Evolutionary conservation across 2,888 invertebrate genomes (phyloP).

Genomic region (Drosophila austrosaltans): DNA sequence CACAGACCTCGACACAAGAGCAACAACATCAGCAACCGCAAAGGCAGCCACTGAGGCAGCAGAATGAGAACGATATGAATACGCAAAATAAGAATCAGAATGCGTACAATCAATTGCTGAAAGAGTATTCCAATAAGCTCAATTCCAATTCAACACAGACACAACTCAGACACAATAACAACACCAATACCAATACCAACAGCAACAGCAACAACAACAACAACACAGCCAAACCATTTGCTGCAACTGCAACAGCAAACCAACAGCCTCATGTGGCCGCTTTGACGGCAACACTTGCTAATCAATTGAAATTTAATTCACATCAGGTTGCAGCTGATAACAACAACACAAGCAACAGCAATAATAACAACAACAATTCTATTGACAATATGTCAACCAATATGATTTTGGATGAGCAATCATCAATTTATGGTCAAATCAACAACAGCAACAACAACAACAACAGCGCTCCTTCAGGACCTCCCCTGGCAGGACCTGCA

Average conservation of each 20-base stretch:
- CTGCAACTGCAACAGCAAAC: conserved; percentile 14
- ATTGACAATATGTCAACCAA: conserved; percentile 58
- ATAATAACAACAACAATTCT: conserved; percentile 48
- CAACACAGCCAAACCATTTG: conserved; percentile 55
- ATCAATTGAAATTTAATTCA: conserved; percentile 82
- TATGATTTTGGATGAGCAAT: conserved; percentile 69
- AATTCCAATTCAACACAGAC: conserved; percentile 36
- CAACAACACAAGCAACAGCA: conserved; percentile 41
- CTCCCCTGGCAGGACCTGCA: conserved; percentile 39
- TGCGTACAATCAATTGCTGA: conserved; percentile 81
- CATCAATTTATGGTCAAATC: conserved; percentile 66
- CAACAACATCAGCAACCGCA: conserved; percentile 40
- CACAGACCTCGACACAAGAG: conserved; percentile 48
- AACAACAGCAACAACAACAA: conserved; percentile 50
- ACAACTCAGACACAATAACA: conserved; percentile 50
- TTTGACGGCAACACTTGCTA: conserved; percentile 77
- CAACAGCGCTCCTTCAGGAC: conserved; percentile 42
- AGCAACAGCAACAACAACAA: conserved; percentile 45
- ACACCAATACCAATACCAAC: conserved; percentile 39
- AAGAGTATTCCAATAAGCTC: conserved; percentile 81
- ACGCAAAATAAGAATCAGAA: conserved; percentile 80
- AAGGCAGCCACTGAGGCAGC: conserved; percentile 53
- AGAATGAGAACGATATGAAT: conserved; percentile 83
- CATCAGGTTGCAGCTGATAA: conserved; percentile 76
- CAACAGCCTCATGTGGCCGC: conserved; percentile 75